phyloP scores from a whole-genome alignment of 2,797 vertebrate species.

The Gallinago nigripennis region DNA sequence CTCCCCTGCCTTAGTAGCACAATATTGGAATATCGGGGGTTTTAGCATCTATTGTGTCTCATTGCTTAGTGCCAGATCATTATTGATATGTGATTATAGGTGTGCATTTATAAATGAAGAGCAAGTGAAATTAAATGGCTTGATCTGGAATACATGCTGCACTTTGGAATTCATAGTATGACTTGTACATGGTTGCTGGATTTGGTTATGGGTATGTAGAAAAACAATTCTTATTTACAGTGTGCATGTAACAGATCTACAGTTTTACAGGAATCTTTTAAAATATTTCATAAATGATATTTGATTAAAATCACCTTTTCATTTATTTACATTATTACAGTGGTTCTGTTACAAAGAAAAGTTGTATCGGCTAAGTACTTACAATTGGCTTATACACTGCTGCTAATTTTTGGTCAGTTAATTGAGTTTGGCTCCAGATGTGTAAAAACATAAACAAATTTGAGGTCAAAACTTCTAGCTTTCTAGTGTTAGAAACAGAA shows the following conservation, averaged over 20 bases:
- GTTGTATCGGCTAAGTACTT: neutral
- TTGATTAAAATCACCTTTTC: neutral
- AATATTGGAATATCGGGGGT: accelerated
- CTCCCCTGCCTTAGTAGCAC: neutral
- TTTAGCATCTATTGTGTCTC: neutral
- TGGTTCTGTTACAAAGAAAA: neutral
- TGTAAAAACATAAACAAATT: neutral
- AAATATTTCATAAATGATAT: neutral
- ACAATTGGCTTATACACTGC: neutral
- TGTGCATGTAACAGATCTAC: no score
- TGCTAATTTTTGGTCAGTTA: neutral
- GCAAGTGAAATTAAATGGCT: neutral
- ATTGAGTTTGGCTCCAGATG: neutral
- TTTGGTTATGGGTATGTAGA: neutral
- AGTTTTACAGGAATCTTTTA: neutral
- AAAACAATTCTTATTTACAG: neutral
- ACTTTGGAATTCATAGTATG: neutral
- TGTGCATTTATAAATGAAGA: neutral
- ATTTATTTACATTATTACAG: neutral
- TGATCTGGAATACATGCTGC: neutral
- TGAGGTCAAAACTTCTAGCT: neutral
- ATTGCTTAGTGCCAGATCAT: no score
- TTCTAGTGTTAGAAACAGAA: neutral
- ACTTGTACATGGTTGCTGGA: neutral
- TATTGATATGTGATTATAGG: neutral